Conservation (phyloP, 35 echinoderm and acorn worm species). For the Nesometra sesokonis region DNA sequence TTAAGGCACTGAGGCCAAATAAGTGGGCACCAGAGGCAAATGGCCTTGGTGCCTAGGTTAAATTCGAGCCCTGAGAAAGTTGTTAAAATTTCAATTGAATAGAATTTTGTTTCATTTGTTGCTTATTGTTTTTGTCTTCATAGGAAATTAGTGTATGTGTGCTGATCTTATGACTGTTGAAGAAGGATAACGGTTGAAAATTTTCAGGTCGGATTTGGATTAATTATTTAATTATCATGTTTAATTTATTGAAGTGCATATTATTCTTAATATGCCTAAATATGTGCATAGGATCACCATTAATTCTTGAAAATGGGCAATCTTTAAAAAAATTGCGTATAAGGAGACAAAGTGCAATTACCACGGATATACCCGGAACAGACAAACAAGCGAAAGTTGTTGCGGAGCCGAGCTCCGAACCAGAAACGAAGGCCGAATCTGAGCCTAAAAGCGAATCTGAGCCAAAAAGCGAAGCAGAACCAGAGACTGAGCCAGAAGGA, state of each 20-base stretch:
- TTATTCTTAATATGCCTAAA: neutral
- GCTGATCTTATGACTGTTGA: neutral
- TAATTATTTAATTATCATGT: neutral
- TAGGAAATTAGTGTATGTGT: too few relatives aligned
- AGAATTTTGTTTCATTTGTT: too few relatives aligned
- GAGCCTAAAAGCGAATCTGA: slow-evolving; percentile 36
- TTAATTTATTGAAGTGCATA: neutral
- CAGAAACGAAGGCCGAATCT: slow-evolving; percentile 8
- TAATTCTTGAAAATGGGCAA: neutral
- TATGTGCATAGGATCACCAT: neutral
- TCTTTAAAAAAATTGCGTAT: neutral
- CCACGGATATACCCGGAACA: neutral
- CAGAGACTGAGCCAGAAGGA: slow-evolving; percentile 21
- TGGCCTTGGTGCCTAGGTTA: too few relatives aligned
- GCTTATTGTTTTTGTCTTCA: too few relatives aligned
- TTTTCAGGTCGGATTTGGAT: neutral
- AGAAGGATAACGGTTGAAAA: neutral
- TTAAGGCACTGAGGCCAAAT: too few relatives aligned
- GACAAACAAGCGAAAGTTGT: slow-evolving; percentile 16
- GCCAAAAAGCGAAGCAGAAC: slow-evolving; percentile 26
- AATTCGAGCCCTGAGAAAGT: too few relatives aligned
- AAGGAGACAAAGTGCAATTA: neutral
- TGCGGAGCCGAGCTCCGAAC: neutral
- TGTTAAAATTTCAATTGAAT: too few relatives aligned
- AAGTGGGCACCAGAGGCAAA: too few relatives aligned